Base-by-base conservation (phyloP, 2,113 vertebrate genomes). In the Mustela nigripes region DNA sequence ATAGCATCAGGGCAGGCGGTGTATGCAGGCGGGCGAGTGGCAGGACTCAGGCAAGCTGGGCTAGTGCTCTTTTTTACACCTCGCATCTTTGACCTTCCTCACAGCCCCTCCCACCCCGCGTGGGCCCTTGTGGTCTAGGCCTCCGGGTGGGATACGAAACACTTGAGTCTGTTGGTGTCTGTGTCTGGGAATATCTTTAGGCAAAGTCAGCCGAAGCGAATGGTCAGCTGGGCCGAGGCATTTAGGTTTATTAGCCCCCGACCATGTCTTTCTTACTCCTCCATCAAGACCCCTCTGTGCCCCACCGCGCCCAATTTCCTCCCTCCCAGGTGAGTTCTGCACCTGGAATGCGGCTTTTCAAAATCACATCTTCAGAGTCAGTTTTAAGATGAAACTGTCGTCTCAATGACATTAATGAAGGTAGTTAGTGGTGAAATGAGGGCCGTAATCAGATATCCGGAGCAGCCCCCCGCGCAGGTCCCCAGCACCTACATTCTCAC, bases 301-400 rank as follows among this genome's bases (percentile, higher is more conserved):
- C 15, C 67, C 6, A 2, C 5, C 12, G 31, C 2, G 3, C 12
- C 48, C 28, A 45, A 1, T 73, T 53, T 69, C 39, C 36, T 76
- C 22, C 83, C 39, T 86, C 53, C 33, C 48, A 63, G 31, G 24
- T 63, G 33, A 91, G 45, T 45, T 42, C 45, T 91, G 39, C 33
- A 53, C 42, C 28, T 58, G n/a, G n/a, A 28, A 4, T 53, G 11
- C 22, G 31, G 19, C 36, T 80, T 96, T 63, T 85, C 39, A 53
- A 63, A 95, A 89, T 80, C 92, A 11, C 42, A 93, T 89, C 45
- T 80, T 89, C 71, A 80, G 31, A 26, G 36, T 67, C 31, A 48
- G 74, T 50, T 42, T 74, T 50, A 82, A 88, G 50, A 63, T 19
- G 33, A 82, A 91, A 76, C 4, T 53, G 84, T 10, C 16, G 11